phyloP scores from a whole-genome alignment of 2,797 vertebrate species.

The Pseudochirops cupreus region DNA sequence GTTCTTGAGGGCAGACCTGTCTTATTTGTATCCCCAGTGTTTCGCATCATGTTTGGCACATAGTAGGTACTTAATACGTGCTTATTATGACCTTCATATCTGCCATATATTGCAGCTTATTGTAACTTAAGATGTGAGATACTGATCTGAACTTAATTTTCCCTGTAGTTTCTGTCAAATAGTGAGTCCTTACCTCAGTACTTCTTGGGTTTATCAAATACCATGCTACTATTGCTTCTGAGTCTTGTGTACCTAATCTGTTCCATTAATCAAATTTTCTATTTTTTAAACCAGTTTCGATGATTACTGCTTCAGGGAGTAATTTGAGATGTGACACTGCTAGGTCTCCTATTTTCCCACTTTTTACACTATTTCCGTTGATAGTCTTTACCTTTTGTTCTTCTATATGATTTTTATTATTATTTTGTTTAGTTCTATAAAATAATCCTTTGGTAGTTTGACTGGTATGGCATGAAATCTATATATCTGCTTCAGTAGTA shows the following conservation, averaged over 20 bases:
- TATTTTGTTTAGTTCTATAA: background rate
- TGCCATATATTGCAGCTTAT: background rate
- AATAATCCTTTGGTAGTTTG: background rate
- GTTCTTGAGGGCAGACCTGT: background rate
- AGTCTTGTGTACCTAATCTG: background rate
- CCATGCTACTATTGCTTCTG: background rate
- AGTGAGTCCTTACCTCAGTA: background rate
- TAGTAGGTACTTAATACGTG: background rate
- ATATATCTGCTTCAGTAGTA: background rate
- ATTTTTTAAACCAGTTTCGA: background rate
- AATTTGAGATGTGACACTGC: background rate
- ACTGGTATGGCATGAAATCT: background rate
- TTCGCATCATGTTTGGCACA: background rate
- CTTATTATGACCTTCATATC: background rate
- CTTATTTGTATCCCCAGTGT: background rate
- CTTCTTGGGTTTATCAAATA: background rate
- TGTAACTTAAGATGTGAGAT: background rate
- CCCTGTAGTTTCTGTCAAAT: background rate
- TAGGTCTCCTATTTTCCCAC: background rate
- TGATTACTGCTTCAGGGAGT: background rate
- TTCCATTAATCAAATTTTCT: background rate
- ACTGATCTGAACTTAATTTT: background rate
- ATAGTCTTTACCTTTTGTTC: background rate
- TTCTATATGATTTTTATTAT: background rate
- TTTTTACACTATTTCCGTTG: background rate